phyloP scores from a whole-genome alignment of 2,888 invertebrate genomes.

The Lepidocyrtinus sp. region DNA sequence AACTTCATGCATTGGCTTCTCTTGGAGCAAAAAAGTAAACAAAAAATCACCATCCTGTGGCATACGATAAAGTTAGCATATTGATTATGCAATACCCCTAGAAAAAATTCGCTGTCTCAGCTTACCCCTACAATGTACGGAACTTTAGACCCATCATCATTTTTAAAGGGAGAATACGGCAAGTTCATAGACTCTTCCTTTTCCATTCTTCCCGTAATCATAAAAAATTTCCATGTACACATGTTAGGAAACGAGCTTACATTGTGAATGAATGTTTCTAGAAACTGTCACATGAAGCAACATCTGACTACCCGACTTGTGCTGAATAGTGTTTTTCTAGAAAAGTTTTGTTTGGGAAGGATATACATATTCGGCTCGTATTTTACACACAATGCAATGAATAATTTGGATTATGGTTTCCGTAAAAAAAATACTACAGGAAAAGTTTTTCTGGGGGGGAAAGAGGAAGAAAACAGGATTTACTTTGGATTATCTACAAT shows the following conservation, averaged over 20 bases:
- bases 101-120: too few relatives aligned
- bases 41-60: too few relatives aligned
- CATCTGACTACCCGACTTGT: constrained; percentile 40
- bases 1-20: too few relatives aligned
- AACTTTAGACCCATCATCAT: too few relatives aligned
- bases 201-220: not conserved
- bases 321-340: not conserved
- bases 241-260: constrained; percentile 32
- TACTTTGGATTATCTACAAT: constrained; percentile 29
- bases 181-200: not conserved
- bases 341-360: too few relatives aligned
- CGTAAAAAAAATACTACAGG: constrained; percentile 14
- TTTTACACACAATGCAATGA: not conserved
- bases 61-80: too few relatives aligned
- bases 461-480: constrained; percentile 34
- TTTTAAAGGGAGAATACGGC: too few relatives aligned
- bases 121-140: too few relatives aligned
- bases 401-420: constrained; percentile 27
- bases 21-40: too few relatives aligned
- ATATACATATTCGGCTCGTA: too few relatives aligned
- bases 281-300: constrained; percentile 48
- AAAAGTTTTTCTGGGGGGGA: too few relatives aligned
- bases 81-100: too few relatives aligned
- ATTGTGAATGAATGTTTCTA: not conserved
- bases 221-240: not conserved